Conservation (phyloP, 92 coral and sea anemone species). For the Epizoanthus illoricatus region DNA sequence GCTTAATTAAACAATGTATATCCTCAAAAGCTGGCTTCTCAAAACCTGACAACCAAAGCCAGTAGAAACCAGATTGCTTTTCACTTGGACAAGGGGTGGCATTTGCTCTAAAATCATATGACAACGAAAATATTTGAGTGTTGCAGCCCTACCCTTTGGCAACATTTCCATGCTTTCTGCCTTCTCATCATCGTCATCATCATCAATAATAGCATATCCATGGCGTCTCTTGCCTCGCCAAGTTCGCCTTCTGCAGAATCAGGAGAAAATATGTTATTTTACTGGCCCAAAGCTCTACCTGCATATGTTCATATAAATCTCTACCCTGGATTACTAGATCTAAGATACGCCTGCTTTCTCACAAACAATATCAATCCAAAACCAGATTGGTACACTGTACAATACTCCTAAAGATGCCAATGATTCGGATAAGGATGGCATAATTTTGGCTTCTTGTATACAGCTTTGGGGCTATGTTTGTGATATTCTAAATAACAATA, state of each 20-base stretch:
- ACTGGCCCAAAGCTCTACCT: background rate
- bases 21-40: no score
- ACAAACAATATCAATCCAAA: no score
- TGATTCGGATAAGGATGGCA: no score
- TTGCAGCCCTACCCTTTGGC: constrained; percentile 72
- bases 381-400: no score
- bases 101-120: background rate
- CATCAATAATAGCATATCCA: constrained; percentile 84
- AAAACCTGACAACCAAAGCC: background rate
- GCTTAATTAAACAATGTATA: background rate
- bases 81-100: background rate
- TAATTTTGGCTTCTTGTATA: no score
- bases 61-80: background rate
- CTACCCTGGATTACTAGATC: no score
- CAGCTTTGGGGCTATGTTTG: no score
- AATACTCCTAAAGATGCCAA: no score
- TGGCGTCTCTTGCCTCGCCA: constrained; percentile 74
- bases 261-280: background rate
- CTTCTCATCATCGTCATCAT: constrained; percentile 87
- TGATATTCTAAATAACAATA: no score
- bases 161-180: constrained; percentile 97
- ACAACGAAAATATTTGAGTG: background rate
- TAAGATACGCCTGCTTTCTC: no score
- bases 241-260: constrained; percentile 58
- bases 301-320: no score